Evolutionary conservation across 2,888 invertebrate species (phyloP), one percentile per base, ranked within the genome.

Genomic region (Chloroclysta siterata): DNA sequence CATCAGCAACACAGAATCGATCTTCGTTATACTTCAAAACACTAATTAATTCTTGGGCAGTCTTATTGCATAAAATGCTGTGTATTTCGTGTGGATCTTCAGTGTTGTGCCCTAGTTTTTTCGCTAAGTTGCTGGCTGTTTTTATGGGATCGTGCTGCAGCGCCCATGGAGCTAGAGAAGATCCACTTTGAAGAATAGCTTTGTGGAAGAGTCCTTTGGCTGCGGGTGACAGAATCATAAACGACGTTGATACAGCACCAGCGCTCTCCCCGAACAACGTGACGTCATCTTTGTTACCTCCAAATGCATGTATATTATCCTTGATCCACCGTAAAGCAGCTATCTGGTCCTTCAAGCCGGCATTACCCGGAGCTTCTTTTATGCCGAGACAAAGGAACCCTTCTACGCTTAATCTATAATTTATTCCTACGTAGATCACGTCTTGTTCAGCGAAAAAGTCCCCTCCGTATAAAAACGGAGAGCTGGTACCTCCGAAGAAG

Each of bases 371-470:
- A 0, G 95, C 95, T 78, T 94, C 94, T 67, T 87, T 83, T 13
- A 94, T 94, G 11, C 94, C 94, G 0, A 95, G 89, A 55, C 95
- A 95, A 0, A 95, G 83, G 72, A 95, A 95, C 0, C 95, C 95
- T 73, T 95, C 85, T 0, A 94, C 92, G 3, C 93, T 94, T 2
- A 94, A 74, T 66, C 95, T 89, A 68, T 95, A 95, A 76, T 95
- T 95, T 0, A 95, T 80, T 0, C 94, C 94, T 0, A 95, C 94
- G 56, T 95, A 85, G 1, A 95, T 83, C 0, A 95, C 90, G 63
- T 93, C 91, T 70, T 94, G 93, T 55, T 94, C 93, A 0, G 94
- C 91, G 56, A 95, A 84, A 69, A 93, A 94, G 65, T 95, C 94
- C 0, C 94, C 94, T 0, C 95, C 95, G 67, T 94, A 94, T 0